Base-by-base conservation (phyloP, 2,113 vertebrate species). In the Grantiella picta region DNA sequence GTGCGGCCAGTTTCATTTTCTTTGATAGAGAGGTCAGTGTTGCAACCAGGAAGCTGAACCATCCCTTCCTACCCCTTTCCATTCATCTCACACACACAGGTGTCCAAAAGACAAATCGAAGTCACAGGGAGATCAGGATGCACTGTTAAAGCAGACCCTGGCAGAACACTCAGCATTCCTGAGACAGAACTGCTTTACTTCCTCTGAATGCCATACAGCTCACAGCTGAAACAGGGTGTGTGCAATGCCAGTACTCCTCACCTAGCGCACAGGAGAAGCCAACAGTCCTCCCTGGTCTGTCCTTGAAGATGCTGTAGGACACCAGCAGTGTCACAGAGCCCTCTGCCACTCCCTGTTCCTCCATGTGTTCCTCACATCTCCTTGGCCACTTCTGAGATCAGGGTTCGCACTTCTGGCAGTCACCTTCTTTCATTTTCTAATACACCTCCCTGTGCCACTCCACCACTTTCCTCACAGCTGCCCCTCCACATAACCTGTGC, bases 1-100 rank as follows among this genome's bases (percentile, higher is more conserved):
- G 22, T 81, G 71, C 36, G 80, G 36, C 14, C 40, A 52, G 88
- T 96, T 96, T 96, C 90, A 49, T 71, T 94, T 96, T 95, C 82
- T 93, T 91, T 94, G 52, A 50, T 71, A 49, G 11, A 75, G 65
- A 75, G 69, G 36, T 90, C 85, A 75, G 20, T 63, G 49, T 77
- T 90, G 63, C 42, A 80, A 25, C 9, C 23, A 38, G 60, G 89
- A 82, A 75, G 56, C 28, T 1, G 1, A 88, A 52, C 17, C 4
- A 12, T 45, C 76, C 52, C 31, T 92, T 82, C 54, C 38, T 61
- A 47, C 7, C 5, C 8, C 11, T 75, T 73, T 90, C 52, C 44
- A 28, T 61, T 81, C 35, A 33, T n/a, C 33, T 84, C n/a, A 71
- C 21, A 60, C 10, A 45, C 8, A 21, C 15, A 40, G 0, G 1